Percentiles rank a stretch among this genome's conserved stretches.
Conservation (phyloP, 2,113 vertebrate genomes). For the Chaetops frenatus region DNA sequence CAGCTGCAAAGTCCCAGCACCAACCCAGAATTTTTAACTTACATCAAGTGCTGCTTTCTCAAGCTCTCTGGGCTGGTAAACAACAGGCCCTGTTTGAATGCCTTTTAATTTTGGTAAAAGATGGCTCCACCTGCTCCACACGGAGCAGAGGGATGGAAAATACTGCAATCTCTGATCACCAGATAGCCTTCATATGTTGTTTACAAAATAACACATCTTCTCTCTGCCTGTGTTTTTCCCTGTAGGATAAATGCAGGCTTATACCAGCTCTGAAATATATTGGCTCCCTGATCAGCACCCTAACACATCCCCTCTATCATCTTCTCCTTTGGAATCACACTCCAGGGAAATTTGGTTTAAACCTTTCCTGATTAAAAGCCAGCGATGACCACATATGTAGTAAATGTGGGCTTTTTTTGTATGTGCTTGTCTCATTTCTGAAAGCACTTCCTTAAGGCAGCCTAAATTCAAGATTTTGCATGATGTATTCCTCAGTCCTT, state of each 20-base stretch:
- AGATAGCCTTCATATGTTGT: slow-evolving; percentile 25
- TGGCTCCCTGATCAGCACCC: slow-evolving; percentile 34
- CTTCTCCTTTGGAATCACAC: slow-evolving; percentile 30
- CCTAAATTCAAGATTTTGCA: slow-evolving; percentile 28
- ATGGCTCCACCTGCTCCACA: slow-evolving; percentile 4
- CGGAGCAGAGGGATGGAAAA: not conserved
- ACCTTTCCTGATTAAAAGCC: slow-evolving; percentile 42
- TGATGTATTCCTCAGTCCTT: slow-evolving; percentile 45
- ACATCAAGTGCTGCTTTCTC: not conserved
- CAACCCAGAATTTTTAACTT: not conserved
- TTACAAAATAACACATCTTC: slow-evolving; percentile 49
- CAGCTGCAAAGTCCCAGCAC: not conserved
- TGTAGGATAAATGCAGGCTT: not conserved
- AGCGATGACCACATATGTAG: slow-evolving; percentile 17
- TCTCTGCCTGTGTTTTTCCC: not conserved
- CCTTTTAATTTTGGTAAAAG: slow-evolving; percentile 16
- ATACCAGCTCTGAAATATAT: slow-evolving; percentile 32
- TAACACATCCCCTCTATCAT: not conserved
- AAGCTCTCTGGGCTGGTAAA: not conserved
- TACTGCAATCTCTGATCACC: not conserved
- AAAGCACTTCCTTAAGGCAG: not conserved
- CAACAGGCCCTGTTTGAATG: not conserved
- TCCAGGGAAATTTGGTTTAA: slow-evolving; percentile 30
- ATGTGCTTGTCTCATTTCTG: not conserved
- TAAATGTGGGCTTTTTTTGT: not conserved